These are phyloP conservation scores for Rousettus leschenaultii DNA, from an alignment of 2,113 vertebrate genomes.

Conservation along the genomic window DNA sequence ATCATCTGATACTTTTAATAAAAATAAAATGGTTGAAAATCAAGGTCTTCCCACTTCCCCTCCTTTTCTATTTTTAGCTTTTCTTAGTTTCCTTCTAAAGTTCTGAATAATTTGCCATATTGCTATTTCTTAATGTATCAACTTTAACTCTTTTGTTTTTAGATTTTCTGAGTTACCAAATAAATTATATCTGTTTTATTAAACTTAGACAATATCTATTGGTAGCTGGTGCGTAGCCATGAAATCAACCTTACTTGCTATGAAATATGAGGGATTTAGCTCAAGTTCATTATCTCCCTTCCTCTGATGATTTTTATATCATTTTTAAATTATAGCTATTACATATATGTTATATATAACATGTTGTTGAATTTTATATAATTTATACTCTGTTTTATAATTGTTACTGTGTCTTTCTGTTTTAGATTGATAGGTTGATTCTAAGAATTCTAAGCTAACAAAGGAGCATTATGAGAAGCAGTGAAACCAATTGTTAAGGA, in stretches of 20 bases:
- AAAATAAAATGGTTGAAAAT: not conserved
- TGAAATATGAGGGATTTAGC: not conserved
- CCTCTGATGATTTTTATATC: not conserved
- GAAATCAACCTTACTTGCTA: not conserved
- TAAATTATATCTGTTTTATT: not conserved
- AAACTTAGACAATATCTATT: not conserved
- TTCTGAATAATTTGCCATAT: not conserved
- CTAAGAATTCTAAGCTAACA: not conserved
- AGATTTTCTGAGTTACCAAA: not conserved
- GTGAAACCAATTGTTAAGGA: not conserved
- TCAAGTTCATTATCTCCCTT: not conserved
- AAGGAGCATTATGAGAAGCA: not conserved
- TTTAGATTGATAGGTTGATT: not conserved
- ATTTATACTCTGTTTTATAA: not conserved
- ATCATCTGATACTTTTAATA: not conserved
- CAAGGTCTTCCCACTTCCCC: not conserved
- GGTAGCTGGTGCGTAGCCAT: not conserved
- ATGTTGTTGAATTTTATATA: not conserved
- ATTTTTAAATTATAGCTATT: not conserved
- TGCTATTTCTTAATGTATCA: conserved; percentile 22
- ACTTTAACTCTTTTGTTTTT: not conserved
- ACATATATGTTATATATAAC: not conserved
- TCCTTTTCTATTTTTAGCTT: not conserved
- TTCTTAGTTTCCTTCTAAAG: not conserved
- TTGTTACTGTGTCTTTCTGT: not conserved